Base-by-base conservation (phyloP, 2,113 vertebrate species). In the Tetrax tetrax region DNA sequence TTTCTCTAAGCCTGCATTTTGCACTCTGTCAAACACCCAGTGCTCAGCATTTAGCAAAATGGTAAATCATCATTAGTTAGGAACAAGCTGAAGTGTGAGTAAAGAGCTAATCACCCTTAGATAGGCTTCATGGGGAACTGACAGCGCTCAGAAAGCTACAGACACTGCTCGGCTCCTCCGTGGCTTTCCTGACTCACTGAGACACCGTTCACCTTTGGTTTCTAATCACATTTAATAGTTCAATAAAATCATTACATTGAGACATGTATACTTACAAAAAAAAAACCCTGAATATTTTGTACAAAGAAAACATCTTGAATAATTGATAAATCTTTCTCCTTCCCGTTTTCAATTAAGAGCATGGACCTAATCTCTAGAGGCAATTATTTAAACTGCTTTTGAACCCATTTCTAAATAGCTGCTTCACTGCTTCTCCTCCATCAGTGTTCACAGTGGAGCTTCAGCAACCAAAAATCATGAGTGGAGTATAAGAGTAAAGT, bases 291-390 rank as follows among this genome's bases (percentile, higher is more conserved):
- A 51, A 28, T 64, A 69, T 90, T 96, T 93, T 33, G 7, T 88
- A 95, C 79, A 96, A 96, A 96, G 83, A 93, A 96, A 96, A 90
- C 76, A 87, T 56, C 25, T 60, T 97, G 72, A 96, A 97, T 96
- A 96, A 96, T 89, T 91, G 88, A 97, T 94, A 92, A 91, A 96
- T 94, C 60, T 86, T 96, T 94, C 95, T 93, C 85, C 56, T 95
- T 90, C 51, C 68, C 48, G 74, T 90, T 94, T 90, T 70, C 79
- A 51, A 38, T 80, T 93, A 95, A 81, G n/a, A 80, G 63, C 50
- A 7, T 29, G 23, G 70, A 63, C 54, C 37, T 92, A 94, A 94
- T 94, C 90, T 96, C 95, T 63, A 91, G 74, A 94, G 79, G 51
- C 25, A 80, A 88, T 90, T 93, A 77, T 90, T 96, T 93, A 85